phyloP scores from a whole-genome alignment of 1,140 invertebrate species.

The Odontomachus brunneus region DNA sequence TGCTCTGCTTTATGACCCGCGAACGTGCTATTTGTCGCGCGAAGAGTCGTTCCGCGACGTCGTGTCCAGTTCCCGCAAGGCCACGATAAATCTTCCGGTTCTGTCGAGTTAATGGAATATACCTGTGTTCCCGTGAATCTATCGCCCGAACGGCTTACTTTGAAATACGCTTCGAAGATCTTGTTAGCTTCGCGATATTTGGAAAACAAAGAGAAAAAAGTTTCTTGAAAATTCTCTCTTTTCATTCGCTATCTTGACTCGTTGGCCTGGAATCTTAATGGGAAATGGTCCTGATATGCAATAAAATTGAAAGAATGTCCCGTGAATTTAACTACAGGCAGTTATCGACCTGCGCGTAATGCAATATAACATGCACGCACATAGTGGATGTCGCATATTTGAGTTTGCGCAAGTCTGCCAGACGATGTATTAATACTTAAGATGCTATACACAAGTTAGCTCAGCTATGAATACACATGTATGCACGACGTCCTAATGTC shows the following conservation, averaged over 20 bases:
- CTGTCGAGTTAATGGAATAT: not conserved
- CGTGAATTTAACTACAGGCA: not conserved
- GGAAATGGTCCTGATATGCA: too few relatives aligned
- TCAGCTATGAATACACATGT: not conserved
- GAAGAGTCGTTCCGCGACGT: not conserved
- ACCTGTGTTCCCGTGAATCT: not conserved
- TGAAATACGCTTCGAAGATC: not conserved
- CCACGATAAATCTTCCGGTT: not conserved
- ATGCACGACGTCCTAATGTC: not conserved
- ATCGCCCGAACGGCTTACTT: not conserved
- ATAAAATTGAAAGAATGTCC: not conserved
- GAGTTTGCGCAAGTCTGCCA: not conserved
- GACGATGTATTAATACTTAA: not conserved
- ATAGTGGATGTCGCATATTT: not conserved
- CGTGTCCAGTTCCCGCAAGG: too few relatives aligned
- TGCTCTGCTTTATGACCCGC: constrained; percentile 13
- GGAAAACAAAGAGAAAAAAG: too few relatives aligned
- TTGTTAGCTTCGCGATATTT: too few relatives aligned
- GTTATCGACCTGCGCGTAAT: not conserved
- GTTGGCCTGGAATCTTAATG: not conserved
- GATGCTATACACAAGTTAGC: not conserved
- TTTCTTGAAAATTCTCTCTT: not conserved
- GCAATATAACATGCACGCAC: not conserved
- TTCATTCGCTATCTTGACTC: not conserved
- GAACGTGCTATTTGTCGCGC: not conserved